Base-by-base conservation (phyloP, 2,888 invertebrate species). In the Watsonalla cultraria region DNA sequence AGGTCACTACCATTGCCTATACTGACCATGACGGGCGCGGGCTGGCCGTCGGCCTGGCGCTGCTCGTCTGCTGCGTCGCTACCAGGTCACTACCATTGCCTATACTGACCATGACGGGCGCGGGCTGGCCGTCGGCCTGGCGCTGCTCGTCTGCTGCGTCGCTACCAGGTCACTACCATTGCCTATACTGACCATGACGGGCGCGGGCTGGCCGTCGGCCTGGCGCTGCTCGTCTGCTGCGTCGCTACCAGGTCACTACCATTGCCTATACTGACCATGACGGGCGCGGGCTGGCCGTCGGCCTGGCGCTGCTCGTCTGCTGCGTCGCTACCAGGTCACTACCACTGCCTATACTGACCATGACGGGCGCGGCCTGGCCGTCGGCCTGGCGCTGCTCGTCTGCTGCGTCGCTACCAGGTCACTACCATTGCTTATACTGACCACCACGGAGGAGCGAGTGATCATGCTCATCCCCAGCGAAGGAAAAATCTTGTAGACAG, bases 361-460 rank as follows among this genome's bases (percentile, higher is more conserved):
- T 97, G 94, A 95, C 95, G 77, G 93, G 94, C 52, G 93, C 95
- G 15, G 94, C 94, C 14, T 96, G 33, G 95, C 96, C 52, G 96
- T 96, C 56, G 97, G 97, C 60, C 92, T 94, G 51, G 96, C 96
- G 48, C 92, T 96, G 52, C 92, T 97, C 62, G 93, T 97, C 59
- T 95, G 96, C 73, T 97, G 97, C 75, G 93, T 97, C 56, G 96
- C 96, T 66, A 92, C 97, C 76, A 94, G 94, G 96, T 96, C 51
- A 53, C 46, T 9, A 11, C 11, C 37, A 13, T 33, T 46, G 33
- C 48, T 94, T 24, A 87, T 94, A 39, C 93, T 94, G 72, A 93
- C 95, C 7, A 92, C 94, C 57, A 92, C 95, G n/a, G n/a, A n/a
- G n/a, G 24, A 92, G 24, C 24, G 24, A 24, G 24, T 24, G 24